Evolutionary conservation across 2,797 vertebrate genomes (phyloP).

Genomic region (Halcyon smyrnensis): DNA sequence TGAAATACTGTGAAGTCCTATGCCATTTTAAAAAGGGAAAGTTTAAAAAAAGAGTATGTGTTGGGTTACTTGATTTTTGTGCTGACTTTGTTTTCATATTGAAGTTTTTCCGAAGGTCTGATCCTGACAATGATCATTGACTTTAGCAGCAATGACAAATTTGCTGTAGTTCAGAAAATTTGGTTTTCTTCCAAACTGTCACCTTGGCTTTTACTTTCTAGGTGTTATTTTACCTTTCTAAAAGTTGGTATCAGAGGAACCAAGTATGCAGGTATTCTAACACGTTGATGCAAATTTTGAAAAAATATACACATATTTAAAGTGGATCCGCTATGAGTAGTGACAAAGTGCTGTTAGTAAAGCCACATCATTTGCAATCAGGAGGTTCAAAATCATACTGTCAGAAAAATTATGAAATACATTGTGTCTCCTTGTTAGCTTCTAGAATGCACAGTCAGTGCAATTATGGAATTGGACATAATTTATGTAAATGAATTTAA

Average conservation of each 20-base stretch:
- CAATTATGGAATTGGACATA: background rate
- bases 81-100: background rate
- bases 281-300: background rate
- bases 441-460: background rate
- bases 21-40: background rate
- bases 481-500: background rate
- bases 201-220: background rate
- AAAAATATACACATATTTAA: background rate
- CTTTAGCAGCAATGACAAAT: background rate
- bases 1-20: background rate
- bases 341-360: background rate
- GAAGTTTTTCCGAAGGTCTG: background rate
- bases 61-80: background rate
- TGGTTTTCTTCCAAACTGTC: background rate
- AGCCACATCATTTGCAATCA: background rate
- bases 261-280: conserved; percentile 23
- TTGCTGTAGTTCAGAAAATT: background rate
- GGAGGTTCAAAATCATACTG: background rate
- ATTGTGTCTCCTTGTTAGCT: background rate
- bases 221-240: background rate
- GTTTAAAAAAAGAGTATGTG: background rate
- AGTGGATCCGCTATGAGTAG: background rate
- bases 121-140: background rate
- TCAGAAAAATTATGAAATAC: background rate
- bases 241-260: conserved; percentile 1